These are phyloP conservation scores for Eristalis arbustorum DNA, from an alignment of 2,888 invertebrate genomes.

Conservation along the genomic window DNA sequence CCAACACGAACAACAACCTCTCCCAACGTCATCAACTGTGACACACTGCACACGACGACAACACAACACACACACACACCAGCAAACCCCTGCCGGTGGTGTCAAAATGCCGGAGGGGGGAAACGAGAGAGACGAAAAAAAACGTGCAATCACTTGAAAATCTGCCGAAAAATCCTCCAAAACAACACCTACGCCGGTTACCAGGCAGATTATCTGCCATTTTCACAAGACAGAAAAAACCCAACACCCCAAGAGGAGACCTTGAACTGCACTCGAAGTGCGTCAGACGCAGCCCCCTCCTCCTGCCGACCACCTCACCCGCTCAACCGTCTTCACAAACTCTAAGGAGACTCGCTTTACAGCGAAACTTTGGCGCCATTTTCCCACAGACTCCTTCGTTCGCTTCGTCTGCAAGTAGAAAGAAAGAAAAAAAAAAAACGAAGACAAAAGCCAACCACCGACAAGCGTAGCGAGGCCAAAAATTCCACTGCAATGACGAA, in stretches of 20 bases:
- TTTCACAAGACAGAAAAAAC: neutral
- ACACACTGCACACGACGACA: constrained; percentile 12
- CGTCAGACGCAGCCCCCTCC: constrained; percentile 5
- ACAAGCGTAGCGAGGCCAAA: neutral
- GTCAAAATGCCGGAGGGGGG: neutral
- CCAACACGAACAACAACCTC: neutral
- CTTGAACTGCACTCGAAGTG: constrained; percentile 38
- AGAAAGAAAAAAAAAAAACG: neutral
- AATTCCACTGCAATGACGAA: constrained; percentile 45
- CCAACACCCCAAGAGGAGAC: neutral
- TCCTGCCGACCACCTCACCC: neutral
- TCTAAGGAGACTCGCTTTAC: neutral
- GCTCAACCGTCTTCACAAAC: neutral
- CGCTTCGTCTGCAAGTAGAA: neutral
- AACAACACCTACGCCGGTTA: neutral
- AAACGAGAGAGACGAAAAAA: neutral
- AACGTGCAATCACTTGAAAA: constrained; percentile 2
- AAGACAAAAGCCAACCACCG: constrained; percentile 2
- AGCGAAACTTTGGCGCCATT: constrained; percentile 32
- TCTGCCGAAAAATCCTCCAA: neutral
- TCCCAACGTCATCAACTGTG: neutral
- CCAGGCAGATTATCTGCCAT: neutral
- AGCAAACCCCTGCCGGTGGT: neutral
- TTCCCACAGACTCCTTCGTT: neutral
- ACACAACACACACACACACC: neutral